Conservation (phyloP, 2,888 invertebrate species). For the Gymnocheta viridis region DNA sequence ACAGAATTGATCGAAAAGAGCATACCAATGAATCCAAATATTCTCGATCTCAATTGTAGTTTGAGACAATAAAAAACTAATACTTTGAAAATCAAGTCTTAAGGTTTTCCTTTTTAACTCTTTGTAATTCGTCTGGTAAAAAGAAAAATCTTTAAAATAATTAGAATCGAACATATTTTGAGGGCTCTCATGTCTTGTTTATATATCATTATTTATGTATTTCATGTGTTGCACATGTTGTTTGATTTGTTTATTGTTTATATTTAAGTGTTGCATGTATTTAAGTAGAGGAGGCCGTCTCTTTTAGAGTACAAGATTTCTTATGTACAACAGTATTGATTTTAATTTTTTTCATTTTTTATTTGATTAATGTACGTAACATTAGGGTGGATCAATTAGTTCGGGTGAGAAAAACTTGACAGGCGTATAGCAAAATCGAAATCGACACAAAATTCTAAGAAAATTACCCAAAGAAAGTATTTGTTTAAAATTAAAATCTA, state of each 20-base stretch:
- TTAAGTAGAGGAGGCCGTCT: slow-evolving; percentile 3
- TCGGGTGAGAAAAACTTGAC: too few relatives aligned
- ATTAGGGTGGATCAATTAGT: too few relatives aligned
- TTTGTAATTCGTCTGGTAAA: neutral
- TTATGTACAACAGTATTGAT: slow-evolving; percentile 23
- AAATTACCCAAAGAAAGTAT: too few relatives aligned
- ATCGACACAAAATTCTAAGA: too few relatives aligned
- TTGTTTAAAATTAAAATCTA: too few relatives aligned
- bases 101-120: neutral
- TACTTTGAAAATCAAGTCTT: too few relatives aligned
- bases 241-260: slow-evolving; percentile 4
- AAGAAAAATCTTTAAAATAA: slow-evolving; percentile 10
- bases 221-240: slow-evolving; percentile 14
- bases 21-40: too few relatives aligned
- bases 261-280: slow-evolving; percentile 25
- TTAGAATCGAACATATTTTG: slow-evolving; percentile 3
- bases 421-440: too few relatives aligned
- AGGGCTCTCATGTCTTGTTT: neutral
- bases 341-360: slow-evolving; percentile 1
- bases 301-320: slow-evolving; percentile 32
- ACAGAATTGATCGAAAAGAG: too few relatives aligned
- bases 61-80: too few relatives aligned
- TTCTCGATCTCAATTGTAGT: too few relatives aligned
- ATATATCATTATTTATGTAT: slow-evolving; percentile 18
- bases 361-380: slow-evolving; percentile 9